Percentiles rank a stretch among this genome's conserved stretches.
Conservation (phyloP, 2,888 invertebrate species). For the Athrips mouffetella region DNA sequence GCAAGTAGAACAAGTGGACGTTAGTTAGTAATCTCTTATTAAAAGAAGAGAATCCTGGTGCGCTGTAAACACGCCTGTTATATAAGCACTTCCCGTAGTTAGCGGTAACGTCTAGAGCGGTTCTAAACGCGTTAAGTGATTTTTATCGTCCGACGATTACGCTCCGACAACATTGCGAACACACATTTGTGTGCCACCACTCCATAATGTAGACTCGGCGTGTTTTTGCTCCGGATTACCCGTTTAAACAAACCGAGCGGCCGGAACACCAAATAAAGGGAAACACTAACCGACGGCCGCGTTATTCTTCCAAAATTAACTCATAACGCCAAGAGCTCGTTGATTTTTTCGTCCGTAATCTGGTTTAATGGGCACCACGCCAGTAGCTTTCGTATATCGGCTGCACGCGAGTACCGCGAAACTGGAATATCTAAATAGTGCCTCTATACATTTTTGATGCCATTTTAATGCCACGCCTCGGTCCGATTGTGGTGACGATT, state of each 20-base stretch:
- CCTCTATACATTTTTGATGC: slow-evolving; percentile 69
- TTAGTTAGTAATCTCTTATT: slow-evolving; percentile 18
- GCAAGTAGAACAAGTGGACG: neutral
- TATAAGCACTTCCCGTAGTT: slow-evolving; percentile 43
- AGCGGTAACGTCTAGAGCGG: slow-evolving; percentile 50
- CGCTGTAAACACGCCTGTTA: slow-evolving; percentile 42
- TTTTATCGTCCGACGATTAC: slow-evolving; percentile 68
- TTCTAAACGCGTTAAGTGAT: slow-evolving; percentile 61
- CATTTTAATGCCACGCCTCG: slow-evolving; percentile 64
- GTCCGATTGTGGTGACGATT: slow-evolving; percentile 68
- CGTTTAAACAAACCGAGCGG: slow-evolving; percentile 71
- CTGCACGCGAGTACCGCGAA: slow-evolving; percentile 66
- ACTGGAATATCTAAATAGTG: slow-evolving; percentile 73
- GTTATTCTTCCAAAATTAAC: slow-evolving; percentile 78
- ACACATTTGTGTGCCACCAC: slow-evolving; percentile 59
- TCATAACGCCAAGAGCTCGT: slow-evolving; percentile 74
- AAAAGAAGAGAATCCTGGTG: slow-evolving; percentile 27
- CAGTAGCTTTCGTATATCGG: slow-evolving; percentile 72
- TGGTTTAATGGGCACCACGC: slow-evolving; percentile 74
- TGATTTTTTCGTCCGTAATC: slow-evolving; percentile 71
- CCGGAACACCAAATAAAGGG: slow-evolving; percentile 72
- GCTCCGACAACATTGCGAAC: slow-evolving; percentile 55
- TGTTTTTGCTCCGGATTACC: slow-evolving; percentile 70
- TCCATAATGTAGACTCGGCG: slow-evolving; percentile 53
- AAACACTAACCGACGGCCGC: slow-evolving; percentile 65